Evolutionary conservation across 2,113 vertebrate species (phyloP).

Genomic region (Cricetomys ansorgei): DNA sequence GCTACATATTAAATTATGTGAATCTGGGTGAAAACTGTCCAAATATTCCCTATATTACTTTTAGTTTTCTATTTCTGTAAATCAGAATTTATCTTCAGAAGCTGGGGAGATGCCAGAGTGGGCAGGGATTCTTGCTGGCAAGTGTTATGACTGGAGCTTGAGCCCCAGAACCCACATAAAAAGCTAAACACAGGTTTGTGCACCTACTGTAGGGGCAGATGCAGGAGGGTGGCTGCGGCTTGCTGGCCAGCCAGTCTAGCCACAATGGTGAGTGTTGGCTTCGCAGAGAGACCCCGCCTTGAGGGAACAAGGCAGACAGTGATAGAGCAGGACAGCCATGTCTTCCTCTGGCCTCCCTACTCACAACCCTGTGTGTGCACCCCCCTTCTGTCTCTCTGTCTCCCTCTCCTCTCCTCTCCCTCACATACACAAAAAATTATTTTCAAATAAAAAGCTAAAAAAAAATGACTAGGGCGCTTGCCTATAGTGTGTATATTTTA

Average conservation of each 20-base stretch:
- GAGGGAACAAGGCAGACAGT: neutral
- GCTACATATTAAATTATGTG: neutral
- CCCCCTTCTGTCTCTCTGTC: too few species aligned
- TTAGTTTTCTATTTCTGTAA: neutral
- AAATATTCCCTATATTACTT: neutral
- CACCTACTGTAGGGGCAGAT: neutral
- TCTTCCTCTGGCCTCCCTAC: neutral
- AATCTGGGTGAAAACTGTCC: neutral
- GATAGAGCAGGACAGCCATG: neutral
- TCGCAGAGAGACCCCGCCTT: neutral
- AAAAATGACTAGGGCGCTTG: neutral
- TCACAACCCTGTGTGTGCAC: too few species aligned
- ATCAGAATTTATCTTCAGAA: neutral
- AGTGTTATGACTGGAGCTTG: neutral
- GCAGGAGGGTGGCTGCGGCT: neutral
- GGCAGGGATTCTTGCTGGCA: neutral
- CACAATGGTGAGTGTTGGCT: neutral
- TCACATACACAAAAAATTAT: neutral
- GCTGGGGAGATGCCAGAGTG: neutral
- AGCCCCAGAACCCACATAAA: neutral
- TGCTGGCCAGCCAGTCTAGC: neutral
- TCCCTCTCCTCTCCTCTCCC: neutral
- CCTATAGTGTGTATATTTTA: neutral
- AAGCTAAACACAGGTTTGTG: neutral
- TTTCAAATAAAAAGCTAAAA: conserved; percentile 37